Base-by-base conservation (phyloP, 2,888 invertebrate genomes). In the Scrobipalpa atriplicella region DNA sequence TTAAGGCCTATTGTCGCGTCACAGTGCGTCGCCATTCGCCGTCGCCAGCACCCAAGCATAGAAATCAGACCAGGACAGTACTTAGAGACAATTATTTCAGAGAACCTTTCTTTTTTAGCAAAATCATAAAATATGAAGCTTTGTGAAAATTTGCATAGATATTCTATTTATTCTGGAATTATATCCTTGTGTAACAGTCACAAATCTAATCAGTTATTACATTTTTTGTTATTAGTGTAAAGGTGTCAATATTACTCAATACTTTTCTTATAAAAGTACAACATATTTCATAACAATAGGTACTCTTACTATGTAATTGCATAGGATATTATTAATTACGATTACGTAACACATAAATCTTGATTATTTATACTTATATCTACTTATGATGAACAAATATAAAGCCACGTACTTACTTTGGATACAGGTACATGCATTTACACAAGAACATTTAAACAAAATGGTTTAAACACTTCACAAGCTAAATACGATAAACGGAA, bases 1-100 rank as follows among this genome's bases (percentile, higher is more conserved):
- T 93, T 93, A 90, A 93, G 92, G 88, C 93, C 93, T 93, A 91
- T 79, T 84, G 83, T 81, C 78, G 81, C 78, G 76, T 71, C 83
- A 83, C 79, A 80, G 80, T 82, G 83, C 82, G 83, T 78, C 78
- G 72, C 67, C 73, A 78, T 10, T 72, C 76, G 82, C 74, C 79
- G 77, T 70, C 79, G 78, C 76, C 83, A 84, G 81, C 87, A 85
- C 75, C 90, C 92, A 91, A 92, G 91, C 92, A 93, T 92, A 93
- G 90, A 91, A 92, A 93, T 89, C 86, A 92, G 90, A 92, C 91
- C 91, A 90, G 83, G 76, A 76, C 77, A 70, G 74, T 71, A 66
- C 67, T 72, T 72, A 72, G 66, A 58, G 67, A 56, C 11, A 9
- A 66, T 52, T 65, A 11, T 38, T 58, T 58, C n/a, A 16, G 61